phyloP scores from a whole-genome alignment of 2,797 vertebrate genomes.

The Strix occidentalis region DNA sequence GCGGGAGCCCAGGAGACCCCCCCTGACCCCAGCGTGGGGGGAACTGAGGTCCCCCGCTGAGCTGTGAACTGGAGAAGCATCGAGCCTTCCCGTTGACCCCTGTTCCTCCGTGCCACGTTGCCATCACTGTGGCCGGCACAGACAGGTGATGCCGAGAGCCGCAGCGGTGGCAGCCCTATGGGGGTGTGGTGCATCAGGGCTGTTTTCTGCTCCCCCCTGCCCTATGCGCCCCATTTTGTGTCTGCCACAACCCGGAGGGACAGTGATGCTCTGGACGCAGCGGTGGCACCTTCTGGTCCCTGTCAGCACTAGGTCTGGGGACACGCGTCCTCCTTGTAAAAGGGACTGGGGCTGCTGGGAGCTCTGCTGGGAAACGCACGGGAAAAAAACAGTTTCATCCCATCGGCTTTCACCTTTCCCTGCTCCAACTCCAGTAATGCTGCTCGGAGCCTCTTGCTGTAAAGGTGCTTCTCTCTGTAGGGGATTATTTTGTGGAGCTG shows the following conservation, averaged over 20 bases:
- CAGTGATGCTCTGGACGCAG: neutral
- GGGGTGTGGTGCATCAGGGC: neutral
- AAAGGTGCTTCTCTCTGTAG: neutral
- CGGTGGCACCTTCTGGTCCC: neutral
- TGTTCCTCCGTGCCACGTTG: accelerated
- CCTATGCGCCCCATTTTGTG: too few relatives aligned
- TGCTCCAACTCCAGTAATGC: neutral
- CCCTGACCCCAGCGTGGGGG: accelerated
- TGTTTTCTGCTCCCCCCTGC: neutral
- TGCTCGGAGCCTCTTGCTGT: neutral
- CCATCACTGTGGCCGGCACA: neutral
- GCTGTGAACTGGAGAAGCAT: neutral
- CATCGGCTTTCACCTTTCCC: neutral
- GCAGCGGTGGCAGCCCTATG: accelerated
- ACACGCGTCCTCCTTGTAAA: accelerated
- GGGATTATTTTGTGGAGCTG: neutral
- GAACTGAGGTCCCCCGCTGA: accelerated
- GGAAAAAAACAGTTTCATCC: neutral
- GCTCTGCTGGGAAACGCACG: neutral
- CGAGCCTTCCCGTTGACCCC: neutral
- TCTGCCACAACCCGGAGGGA: neutral
- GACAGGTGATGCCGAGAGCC: accelerated
- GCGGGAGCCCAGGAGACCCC: neutral
- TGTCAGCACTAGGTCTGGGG: neutral
- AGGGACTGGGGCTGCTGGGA: neutral